A percentile compares a stretch with the other conserved stretches of the same genome.
phyloP scores from a whole-genome alignment of 2,797 vertebrate species.

The Bradypus variegatus region DNA sequence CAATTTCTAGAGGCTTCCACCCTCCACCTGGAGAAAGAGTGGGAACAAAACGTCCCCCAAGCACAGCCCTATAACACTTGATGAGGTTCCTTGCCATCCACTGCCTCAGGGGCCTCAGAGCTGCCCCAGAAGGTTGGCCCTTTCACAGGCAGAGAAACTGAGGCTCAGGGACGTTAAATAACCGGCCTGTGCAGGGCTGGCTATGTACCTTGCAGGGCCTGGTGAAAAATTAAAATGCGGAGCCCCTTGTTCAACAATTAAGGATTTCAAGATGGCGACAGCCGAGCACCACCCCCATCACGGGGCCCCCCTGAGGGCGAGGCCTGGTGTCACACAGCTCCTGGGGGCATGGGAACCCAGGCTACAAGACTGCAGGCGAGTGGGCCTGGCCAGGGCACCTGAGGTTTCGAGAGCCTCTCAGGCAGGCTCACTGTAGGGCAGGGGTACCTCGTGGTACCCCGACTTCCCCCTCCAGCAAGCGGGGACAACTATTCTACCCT shows the following conservation, averaged over 20 bases:
- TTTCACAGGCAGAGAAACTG: neutral
- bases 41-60: neutral
- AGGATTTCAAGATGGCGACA: neutral
- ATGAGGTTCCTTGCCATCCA: fast-evolving
- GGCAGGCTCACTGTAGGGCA: too few species aligned
- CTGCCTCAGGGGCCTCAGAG: neutral
- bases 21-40: neutral
- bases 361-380: neutral
- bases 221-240: neutral
- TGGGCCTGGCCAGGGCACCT: neutral
- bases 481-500: neutral
- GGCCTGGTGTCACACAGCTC: neutral
- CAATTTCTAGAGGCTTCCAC: neutral
- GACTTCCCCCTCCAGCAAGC: neutral
- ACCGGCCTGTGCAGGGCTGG: neutral
- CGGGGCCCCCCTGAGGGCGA: neutral
- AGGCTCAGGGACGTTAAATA: neutral
- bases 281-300: too few species aligned
- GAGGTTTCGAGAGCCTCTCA: too few species aligned
- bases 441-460: neutral
- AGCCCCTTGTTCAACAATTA: neutral
- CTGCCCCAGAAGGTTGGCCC: neutral
- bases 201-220: neutral
- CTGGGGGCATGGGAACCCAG: neutral
- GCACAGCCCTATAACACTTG: neutral